Evolutionary conservation across 2,888 invertebrate species (phyloP).

Genomic region (Noctuana brunneofusca): DNA sequence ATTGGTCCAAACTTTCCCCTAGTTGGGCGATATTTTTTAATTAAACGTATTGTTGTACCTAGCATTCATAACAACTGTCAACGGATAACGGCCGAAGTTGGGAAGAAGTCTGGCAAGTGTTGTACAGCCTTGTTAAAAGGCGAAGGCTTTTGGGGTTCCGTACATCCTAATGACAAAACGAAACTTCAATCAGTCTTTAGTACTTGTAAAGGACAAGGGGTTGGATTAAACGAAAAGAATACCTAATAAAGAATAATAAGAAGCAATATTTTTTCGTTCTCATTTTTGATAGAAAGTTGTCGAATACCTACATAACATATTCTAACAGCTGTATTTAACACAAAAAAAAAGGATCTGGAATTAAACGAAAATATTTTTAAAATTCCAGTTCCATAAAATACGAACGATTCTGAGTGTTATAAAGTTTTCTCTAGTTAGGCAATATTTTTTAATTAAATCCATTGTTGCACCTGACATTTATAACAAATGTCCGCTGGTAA

Average conservation of each 20-base stretch:
- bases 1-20: slow-evolving; percentile 31
- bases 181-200: too few species aligned
- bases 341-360: too few species aligned
- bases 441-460: slow-evolving; percentile 66
- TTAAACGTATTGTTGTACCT: slow-evolving; percentile 71
- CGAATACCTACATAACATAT: too few species aligned
- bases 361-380: too few species aligned
- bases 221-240: too few species aligned
- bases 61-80: slow-evolving; percentile 70
- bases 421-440: slow-evolving; percentile 7
- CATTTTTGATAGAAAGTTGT: too few species aligned
- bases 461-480: slow-evolving; percentile 73
- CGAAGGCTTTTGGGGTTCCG: background rate
- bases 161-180: background rate
- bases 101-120: background rate
- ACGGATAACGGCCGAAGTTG: slow-evolving; percentile 53
- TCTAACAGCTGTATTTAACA: too few species aligned
- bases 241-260: too few species aligned
- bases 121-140: background rate
- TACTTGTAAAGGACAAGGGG: too few species aligned
- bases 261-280: too few species aligned
- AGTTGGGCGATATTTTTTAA: slow-evolving; percentile 52
- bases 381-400: too few species aligned
- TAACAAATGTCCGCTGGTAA: slow-evolving; percentile 66
- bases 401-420: background rate